phyloP scores from a whole-genome alignment of 2,797 vertebrate species.

The Phoebastria nigripes region DNA sequence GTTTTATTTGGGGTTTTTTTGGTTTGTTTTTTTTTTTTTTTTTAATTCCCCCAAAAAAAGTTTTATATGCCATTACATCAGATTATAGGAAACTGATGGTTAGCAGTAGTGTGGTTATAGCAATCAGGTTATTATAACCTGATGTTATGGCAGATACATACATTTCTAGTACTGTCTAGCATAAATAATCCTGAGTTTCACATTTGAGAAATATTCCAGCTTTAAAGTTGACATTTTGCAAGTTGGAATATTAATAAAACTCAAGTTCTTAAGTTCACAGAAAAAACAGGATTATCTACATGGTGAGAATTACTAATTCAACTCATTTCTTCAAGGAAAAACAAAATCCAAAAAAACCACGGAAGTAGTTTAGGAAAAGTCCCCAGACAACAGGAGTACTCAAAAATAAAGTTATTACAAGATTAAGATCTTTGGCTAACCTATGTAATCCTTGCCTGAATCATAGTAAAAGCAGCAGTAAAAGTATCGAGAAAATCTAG shows the following conservation, averaged over 20 bases:
- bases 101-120: background rate
- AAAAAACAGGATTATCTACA: background rate
- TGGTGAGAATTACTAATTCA: background rate
- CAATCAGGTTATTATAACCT: background rate
- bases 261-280: background rate
- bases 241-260: background rate
- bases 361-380: background rate
- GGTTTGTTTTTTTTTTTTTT: too few species aligned
- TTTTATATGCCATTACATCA: background rate
- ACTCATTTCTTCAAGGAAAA: background rate
- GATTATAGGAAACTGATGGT: background rate
- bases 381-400: fast-evolving
- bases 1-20: too few species aligned
- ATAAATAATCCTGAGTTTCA: background rate
- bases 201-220: background rate
- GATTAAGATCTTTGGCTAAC: background rate
- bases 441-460: background rate
- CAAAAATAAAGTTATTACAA: background rate
- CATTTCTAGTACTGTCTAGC: background rate
- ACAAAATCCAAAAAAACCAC: fast-evolving
- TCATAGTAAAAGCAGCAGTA: background rate
- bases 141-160: background rate
- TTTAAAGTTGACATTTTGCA: background rate
- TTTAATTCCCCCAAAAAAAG: fast-evolving
- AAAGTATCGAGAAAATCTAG: background rate